Evolutionary conservation across 1,140 invertebrate genomes (phyloP).

Genomic region (Pectinophora gossypiella): DNA sequence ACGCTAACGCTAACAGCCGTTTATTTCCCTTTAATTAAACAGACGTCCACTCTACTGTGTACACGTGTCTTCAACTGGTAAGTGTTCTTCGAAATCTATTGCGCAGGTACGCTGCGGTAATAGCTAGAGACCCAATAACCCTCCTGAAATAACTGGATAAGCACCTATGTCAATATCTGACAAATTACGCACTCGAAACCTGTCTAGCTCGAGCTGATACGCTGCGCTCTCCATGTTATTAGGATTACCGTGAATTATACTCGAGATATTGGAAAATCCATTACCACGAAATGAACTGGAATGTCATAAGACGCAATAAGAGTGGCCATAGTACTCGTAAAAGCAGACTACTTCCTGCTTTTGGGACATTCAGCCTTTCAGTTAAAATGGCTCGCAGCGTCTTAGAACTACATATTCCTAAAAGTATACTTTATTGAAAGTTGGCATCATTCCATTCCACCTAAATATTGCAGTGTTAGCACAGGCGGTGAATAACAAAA

Average conservation of each 20-base stretch:
- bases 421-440: slow-evolving; percentile 28
- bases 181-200: slow-evolving; percentile 1
- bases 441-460: slow-evolving; percentile 44
- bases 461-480: slow-evolving; percentile 30
- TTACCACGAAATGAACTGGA: neutral
- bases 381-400: slow-evolving; percentile 12
- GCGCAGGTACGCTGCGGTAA: too few species aligned
- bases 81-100: neutral
- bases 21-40: slow-evolving; percentile 1
- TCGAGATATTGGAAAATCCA: neutral
- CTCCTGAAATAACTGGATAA: neutral
- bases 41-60: neutral
- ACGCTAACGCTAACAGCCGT: neutral
- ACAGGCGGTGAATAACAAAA: slow-evolving; percentile 31
- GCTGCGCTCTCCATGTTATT: neutral
- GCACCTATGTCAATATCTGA: neutral
- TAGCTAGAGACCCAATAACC: too few species aligned
- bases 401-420: slow-evolving; percentile 20
- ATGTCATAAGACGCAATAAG: neutral
- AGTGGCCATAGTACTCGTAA: slow-evolving; percentile 18
- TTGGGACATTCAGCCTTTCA: slow-evolving; percentile 17
- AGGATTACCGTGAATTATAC: slow-evolving; percentile 2
- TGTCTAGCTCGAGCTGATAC: neutral
- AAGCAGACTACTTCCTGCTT: slow-evolving; percentile 19
- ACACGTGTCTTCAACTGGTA: neutral